Evolutionary conservation across 1,140 invertebrate genomes (phyloP), one percentile per base, ranked within the genome.

Genomic region (Ceratina calcarata): DNA sequence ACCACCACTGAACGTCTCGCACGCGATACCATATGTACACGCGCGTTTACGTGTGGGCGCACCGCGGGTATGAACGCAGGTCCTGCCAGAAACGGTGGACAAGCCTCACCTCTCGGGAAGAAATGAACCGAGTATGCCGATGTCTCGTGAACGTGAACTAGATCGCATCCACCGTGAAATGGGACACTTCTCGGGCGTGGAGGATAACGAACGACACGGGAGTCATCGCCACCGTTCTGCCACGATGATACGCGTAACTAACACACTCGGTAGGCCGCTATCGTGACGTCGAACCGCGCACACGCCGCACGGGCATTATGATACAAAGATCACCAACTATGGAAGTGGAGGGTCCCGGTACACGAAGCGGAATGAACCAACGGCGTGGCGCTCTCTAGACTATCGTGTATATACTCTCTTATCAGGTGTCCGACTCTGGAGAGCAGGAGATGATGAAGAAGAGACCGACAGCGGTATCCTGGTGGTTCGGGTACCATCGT

Each of bases 311-410:
- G 68, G 62, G 70, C 77, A 83, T 87, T 88, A 87, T 88, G 82
- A 84, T 86, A 82, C 85, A 85, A 86, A 87, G 83, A 91, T 90
- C 85, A 83, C 91, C 90, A 91, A 91, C 89, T 90, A 91, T 84
- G 83, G 83, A 84, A 84, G 74, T 73, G 79, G 73, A 84, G 84
- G 82, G 72, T 73, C 71, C 64, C 66, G 62, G 72, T 67, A 78
- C 78, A 55, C 64, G 58, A 20, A n/a, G 64, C 24, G n/a, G 62
- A 75, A 57, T 67, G 60, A 77, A 74, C 71, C 68, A 74, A 84
- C 74, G 37, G 32, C n/a, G 90, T 91, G 88, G 90, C 91, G 90
- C 90, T 89, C 89, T 91, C 91, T 90, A 27, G 60, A 76, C 73
- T 61, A 55, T 73, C 53, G 24, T 58, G 22, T 32, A 27, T 1